phyloP scores from a whole-genome alignment of 2,113 vertebrate species.

The Acrocephalus arundinaceus region DNA sequence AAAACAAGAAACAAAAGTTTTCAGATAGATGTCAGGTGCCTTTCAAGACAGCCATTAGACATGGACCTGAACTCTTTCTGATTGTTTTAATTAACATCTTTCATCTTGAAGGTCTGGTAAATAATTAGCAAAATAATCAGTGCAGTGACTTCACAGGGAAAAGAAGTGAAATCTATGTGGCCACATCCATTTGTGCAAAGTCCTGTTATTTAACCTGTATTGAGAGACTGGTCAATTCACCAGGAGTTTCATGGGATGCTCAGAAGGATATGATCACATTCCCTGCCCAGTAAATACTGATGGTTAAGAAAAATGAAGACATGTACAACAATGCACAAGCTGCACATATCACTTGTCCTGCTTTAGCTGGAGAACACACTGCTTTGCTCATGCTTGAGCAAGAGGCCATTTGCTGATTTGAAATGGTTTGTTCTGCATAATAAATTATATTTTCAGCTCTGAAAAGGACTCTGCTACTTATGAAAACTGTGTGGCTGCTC shows the following conservation, averaged over 20 bases:
- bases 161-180: neutral
- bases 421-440: neutral
- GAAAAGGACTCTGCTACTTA: neutral
- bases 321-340: fast-evolving
- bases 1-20: neutral
- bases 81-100: conserved; percentile 25
- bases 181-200: neutral
- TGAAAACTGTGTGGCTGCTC: neutral
- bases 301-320: neutral
- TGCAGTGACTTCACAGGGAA: neutral
- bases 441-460: neutral
- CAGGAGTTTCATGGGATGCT: neutral
- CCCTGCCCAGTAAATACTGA: neutral
- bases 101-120: conserved; percentile 16
- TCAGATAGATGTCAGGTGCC: conserved; percentile 1
- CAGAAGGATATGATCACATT: neutral
- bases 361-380: neutral
- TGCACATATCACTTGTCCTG: neutral
- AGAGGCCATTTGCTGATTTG: neutral
- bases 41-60: neutral
- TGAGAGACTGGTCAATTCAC: neutral
- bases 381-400: neutral
- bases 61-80: neutral
- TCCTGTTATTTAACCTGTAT: neutral
- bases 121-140: neutral